Evolutionary conservation across 2,113 vertebrate species (phyloP), one percentile per base, ranked within the genome.

Genomic region (Hucho hucho): DNA sequence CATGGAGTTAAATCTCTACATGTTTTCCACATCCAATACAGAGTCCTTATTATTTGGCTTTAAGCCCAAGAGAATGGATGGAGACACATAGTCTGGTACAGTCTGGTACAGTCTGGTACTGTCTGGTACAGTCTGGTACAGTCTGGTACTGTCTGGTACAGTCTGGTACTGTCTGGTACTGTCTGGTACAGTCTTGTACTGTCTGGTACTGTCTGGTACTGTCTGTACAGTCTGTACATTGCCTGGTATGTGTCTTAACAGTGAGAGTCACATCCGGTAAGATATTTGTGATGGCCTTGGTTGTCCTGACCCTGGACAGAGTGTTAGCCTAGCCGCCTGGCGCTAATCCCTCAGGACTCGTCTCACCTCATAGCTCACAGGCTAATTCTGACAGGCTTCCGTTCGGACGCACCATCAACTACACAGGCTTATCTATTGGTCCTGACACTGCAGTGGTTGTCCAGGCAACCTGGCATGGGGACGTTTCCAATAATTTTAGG

Each of bases 271-370:
- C 79, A 67, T 4, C 16, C 69, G 49, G 70, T 59, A 73, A 73
- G 65, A 74, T 43, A 43, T 43, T 43, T 43, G 37, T 43, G 37
- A 43, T 28, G 75, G 80, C 79, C 77, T 84, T 76, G 25, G 22
- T 70, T 81, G 81, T 87, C 81, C 79, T 80, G 85, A 83, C 86
- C 87, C 79, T 81, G 71, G 83, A 74, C 74, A 47, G 69, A 69
- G 71, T 26, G 69, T 83, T 84, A 83, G 84, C 71, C 61, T 75
- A 68, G 83, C 78, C 74, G 58, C 64, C 47, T 3, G 53, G 78
- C 79, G 85, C 72, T 90, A 89, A 92, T 92, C 88, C 73, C 79
- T 79, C 88, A 86, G 88, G 84, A 87, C 79, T 69, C 82, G 29
- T 84, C 82, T 87, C 79, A 81, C 80, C 82, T 87, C 83, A 64